Evolutionary conservation across 2,113 vertebrate species (phyloP).

Genomic region (Cephalopterus ornatus): DNA sequence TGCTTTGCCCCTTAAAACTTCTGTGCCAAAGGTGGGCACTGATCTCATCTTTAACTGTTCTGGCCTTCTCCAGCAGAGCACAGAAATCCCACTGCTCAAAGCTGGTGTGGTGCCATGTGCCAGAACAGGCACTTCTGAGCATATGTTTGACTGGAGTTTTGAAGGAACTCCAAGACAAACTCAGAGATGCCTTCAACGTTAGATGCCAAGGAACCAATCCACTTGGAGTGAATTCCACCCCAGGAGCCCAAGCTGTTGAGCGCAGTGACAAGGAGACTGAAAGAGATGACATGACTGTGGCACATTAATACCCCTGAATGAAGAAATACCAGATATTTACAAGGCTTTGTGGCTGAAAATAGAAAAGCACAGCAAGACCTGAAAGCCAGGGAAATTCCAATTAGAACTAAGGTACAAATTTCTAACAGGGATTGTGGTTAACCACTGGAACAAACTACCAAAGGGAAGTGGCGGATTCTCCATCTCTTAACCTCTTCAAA

Average conservation of each 20-base stretch:
- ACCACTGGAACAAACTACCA: neutral
- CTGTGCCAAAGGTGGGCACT: neutral
- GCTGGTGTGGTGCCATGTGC: neutral
- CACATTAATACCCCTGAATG: neutral
- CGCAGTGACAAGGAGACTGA: neutral
- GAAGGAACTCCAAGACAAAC: conserved; percentile 17
- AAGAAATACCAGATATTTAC: neutral
- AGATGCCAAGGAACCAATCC: neutral
- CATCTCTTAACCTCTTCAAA: neutral
- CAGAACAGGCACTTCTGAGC: neutral
- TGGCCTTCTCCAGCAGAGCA: neutral
- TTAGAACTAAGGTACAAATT: conserved; percentile 1
- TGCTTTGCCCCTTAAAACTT: neutral
- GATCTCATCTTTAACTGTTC: neutral
- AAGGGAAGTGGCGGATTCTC: neutral
- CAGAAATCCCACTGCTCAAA: neutral
- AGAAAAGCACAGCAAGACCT: neutral
- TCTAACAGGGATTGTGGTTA: conserved; percentile 17
- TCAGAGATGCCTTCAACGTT: neutral
- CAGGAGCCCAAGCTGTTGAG: neutral
- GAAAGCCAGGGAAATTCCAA: conserved; percentile 8
- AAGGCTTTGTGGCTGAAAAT: neutral
- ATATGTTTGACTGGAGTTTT: neutral
- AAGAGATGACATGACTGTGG: neutral
- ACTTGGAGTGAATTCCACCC: neutral